Conservation (phyloP, 2,113 vertebrate genomes). For the Heteronetta atricapilla region DNA sequence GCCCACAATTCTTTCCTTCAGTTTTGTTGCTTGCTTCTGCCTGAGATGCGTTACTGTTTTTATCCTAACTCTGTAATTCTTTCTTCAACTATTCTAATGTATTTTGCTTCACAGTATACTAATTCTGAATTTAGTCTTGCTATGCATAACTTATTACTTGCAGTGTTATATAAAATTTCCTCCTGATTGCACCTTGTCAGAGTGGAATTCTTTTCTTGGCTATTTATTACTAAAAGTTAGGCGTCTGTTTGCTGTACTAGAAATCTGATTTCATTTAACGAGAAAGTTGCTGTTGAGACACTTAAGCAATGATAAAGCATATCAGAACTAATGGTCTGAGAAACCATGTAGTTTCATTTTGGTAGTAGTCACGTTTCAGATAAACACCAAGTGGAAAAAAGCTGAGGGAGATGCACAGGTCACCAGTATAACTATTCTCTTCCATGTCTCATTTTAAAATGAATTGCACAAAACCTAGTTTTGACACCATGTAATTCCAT, state of each 20-base stretch:
- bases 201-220: slow-evolving; percentile 57
- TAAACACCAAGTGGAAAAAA: background rate
- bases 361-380: background rate
- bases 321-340: background rate
- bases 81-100: slow-evolving; percentile 53
- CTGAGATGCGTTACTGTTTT: slow-evolving; percentile 61
- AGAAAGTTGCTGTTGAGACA: background rate
- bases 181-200: slow-evolving; percentile 62
- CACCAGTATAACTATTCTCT: background rate
- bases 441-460: background rate
- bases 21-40: slow-evolving; percentile 58
- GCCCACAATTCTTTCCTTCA: slow-evolving; percentile 41
- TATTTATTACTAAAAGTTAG: background rate
- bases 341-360: background rate
- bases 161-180: slow-evolving; percentile 66
- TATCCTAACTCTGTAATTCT: slow-evolving; percentile 55
- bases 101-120: slow-evolving; percentile 62
- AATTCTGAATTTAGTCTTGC: slow-evolving; percentile 65
- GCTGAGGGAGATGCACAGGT: rapidly evolving
- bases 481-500: background rate
- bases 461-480: background rate
- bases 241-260: background rate
- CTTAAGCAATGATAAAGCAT: background rate
- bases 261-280: background rate
- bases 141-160: slow-evolving; percentile 64